phyloP scores from a whole-genome alignment of 2,113 vertebrate genomes.

The Psittacara wagleri region DNA sequence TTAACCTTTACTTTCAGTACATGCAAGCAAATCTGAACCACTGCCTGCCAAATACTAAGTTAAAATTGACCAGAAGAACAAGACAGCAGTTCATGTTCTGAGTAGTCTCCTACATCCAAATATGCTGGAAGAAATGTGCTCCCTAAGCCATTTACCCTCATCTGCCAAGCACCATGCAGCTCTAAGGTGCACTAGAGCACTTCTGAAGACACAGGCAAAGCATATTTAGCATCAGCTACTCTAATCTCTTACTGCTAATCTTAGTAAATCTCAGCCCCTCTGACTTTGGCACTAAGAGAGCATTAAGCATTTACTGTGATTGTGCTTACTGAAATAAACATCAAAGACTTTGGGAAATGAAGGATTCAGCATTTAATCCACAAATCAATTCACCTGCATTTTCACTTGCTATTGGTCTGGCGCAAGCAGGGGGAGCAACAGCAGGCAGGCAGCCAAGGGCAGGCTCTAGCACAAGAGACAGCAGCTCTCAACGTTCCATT shows the following conservation, averaged over 20 bases:
- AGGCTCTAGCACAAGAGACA: background rate
- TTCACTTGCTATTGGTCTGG: background rate
- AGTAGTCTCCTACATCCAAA: background rate
- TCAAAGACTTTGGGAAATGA: background rate
- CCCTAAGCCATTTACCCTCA: background rate
- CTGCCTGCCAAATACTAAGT: background rate
- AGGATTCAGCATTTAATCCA: constrained; percentile 12
- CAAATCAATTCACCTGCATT: background rate
- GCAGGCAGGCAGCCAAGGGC: background rate
- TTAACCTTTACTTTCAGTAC: background rate
- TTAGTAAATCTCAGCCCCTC: constrained; percentile 54
- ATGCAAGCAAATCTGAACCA: background rate
- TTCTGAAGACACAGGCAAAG: constrained; percentile 3
- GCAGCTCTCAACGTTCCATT: accelerated
- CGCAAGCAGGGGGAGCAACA: background rate
- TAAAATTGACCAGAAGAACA: background rate
- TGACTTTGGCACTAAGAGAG: background rate
- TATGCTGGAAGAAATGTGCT: background rate
- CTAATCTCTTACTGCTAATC: constrained; percentile 67
- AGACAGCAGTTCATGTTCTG: background rate
- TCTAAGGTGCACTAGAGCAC: background rate
- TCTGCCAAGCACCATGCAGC: background rate
- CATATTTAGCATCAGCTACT: background rate
- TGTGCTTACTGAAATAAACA: background rate
- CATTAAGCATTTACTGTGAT: background rate